Percentiles rank a stretch among this genome's conserved stretches.
Evolutionary conservation across 2,888 invertebrate species (phyloP).

Genomic region (Tenthredo livida): DNA sequence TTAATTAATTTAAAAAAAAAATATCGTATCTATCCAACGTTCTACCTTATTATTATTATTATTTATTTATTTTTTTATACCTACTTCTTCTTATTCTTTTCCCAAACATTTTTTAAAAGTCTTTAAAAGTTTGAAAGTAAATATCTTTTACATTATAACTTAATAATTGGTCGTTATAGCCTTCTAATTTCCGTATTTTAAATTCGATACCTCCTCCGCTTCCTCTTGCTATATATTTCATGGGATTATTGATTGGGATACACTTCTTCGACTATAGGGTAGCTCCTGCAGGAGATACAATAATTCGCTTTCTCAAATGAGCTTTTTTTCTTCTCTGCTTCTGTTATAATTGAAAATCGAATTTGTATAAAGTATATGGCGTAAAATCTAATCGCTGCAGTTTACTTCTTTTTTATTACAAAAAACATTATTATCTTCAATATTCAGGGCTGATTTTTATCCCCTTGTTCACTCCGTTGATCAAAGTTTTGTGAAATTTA

Average conservation of each 20-base stretch:
- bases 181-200: not conserved
- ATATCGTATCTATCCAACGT: not conserved
- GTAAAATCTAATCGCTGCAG: not conserved
- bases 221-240: not conserved
- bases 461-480: not conserved
- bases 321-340: not conserved
- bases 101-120: not conserved
- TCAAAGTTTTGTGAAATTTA: not conserved
- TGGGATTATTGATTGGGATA: not conserved
- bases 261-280: not conserved
- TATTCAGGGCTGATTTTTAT: not conserved
- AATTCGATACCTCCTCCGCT: not conserved
- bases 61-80: not conserved
- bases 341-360: not conserved
- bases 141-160: slow-evolving; percentile 3
- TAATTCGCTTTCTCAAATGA: not conserved
- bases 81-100: not conserved
- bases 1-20: not conserved
- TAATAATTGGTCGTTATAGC: not conserved
- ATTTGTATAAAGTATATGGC: not conserved
- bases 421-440: not conserved
- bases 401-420: not conserved
- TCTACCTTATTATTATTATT: not conserved
- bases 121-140: not conserved
- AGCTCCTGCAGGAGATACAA: not conserved